A percentile compares a stretch with the other conserved stretches of the same genome.
Conservation (phyloP, 2,113 vertebrate species). For the Sceloporus tristichus region DNA sequence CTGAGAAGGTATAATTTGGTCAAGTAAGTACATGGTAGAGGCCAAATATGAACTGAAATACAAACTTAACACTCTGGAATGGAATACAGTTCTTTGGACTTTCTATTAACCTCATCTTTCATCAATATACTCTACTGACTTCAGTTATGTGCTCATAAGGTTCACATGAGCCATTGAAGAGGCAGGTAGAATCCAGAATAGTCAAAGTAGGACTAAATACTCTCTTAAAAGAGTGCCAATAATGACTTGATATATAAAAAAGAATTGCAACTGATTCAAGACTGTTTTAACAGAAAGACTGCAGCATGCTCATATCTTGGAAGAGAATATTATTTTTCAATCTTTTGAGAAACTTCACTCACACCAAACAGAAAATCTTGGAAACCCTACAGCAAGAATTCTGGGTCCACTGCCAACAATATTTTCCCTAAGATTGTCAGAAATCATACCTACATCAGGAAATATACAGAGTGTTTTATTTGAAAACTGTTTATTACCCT, state of each 20-base stretch:
- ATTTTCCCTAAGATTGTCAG: constrained; percentile 48
- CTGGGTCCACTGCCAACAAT: constrained; percentile 34
- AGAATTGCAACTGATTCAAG: background rate
- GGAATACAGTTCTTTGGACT: background rate
- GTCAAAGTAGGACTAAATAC: background rate
- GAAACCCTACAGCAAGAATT: constrained; percentile 36
- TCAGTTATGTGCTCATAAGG: background rate
- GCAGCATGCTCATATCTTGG: constrained; percentile 31
- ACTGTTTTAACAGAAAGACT: constrained; percentile 17
- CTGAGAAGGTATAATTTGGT: background rate
- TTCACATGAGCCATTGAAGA: background rate
- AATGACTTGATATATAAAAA: background rate
- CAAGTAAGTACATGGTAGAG: background rate
- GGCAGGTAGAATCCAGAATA: background rate
- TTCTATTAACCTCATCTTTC: background rate
- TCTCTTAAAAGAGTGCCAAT: background rate
- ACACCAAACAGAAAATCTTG: constrained; percentile 41
- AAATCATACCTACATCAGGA: constrained; percentile 47
- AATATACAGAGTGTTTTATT: constrained; percentile 48
- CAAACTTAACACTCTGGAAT: background rate
- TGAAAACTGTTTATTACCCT: constrained; percentile 44
- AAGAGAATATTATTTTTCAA: constrained; percentile 43
- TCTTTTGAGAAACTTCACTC: constrained; percentile 49
- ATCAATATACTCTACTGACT: background rate
- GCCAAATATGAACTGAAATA: background rate